Base-by-base conservation (phyloP, 2,888 invertebrate genomes). In the Imbricaverruca yamaguchii region DNA sequence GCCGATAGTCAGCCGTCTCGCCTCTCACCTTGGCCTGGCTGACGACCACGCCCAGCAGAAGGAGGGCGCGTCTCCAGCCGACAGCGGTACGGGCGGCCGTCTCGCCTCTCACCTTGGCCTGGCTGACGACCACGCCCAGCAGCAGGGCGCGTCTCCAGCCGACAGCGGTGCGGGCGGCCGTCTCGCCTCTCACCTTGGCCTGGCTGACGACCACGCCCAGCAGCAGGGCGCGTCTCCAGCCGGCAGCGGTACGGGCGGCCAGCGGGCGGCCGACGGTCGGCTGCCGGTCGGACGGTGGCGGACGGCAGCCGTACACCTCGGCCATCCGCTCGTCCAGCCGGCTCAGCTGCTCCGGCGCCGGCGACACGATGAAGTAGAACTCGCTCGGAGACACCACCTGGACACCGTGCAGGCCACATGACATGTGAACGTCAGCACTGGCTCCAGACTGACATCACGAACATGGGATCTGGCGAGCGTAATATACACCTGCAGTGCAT, bases 171-270 rank as follows among this genome's bases (percentile, higher is more conserved):
- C 39, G 39, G 23, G 39, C 69, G 13, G 69, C 69, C 25, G 39
- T 39, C 39, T 39, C 39, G 39, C 1, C 59, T 3, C 69, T 25
- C 13, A 39, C 65, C 65, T 65, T 69, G 39, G 12, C 69, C 25
- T 69, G 25, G 15, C 39, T 39, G 25, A 21, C 25, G 25, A 39
- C 69, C 8, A 25, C 25, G 25, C 69, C 69, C 9, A 69, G 13
- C 69, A 69, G 69, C 25, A 69, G 69, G 39, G 39, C 69, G 69
- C 69, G 69, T 39, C 69, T 25, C 69, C 69, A 69, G 69, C 69
- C 69, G 25, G 25, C 12, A 25, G 25, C 12, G 13, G 13, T 39
- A 39, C 39, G 39, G 23, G 39, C 69, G 13, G 69, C 69, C 69
- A 69, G 69, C 25, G 69, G 69, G 13, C 39, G 69, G 39, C 69